Conservation (phyloP, 2,888 invertebrate species). For the Zhengitettix transpicula region DNA sequence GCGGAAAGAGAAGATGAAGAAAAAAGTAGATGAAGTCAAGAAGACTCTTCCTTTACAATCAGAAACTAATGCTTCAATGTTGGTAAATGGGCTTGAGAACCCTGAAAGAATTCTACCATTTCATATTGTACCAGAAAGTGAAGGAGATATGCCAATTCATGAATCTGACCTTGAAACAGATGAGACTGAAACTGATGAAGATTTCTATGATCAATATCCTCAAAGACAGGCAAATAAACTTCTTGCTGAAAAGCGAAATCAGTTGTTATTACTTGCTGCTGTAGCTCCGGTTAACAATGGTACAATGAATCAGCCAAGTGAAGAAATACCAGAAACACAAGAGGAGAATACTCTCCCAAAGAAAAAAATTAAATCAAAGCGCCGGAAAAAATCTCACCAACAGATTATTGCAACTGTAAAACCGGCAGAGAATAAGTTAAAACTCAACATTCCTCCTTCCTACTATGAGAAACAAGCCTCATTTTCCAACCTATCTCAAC, state of each 20-base stretch:
- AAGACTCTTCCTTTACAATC: no score
- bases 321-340: conserved; percentile 31
- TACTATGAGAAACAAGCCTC: conserved; percentile 16
- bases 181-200: conserved; percentile 73
- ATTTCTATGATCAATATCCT: conserved; percentile 73
- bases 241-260: conserved; percentile 56
- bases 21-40: background rate
- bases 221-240: conserved; percentile 55
- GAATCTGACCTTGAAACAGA: conserved; percentile 76
- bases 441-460: conserved; percentile 36
- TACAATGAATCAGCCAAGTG: conserved; percentile 8
- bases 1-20: conserved; percentile 20
- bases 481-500: background rate
- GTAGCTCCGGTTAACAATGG: conserved; percentile 31
- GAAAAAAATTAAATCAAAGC: conserved; percentile 42
- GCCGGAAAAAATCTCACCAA: conserved; percentile 46
- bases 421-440: conserved; percentile 29
- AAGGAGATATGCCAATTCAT: conserved; percentile 31
- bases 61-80: no score
- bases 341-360: conserved; percentile 39
- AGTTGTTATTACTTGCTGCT: conserved; percentile 42
- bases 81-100: no score
- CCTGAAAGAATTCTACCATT: no score
- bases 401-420: background rate
- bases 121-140: conserved; percentile 10